These are phyloP conservation scores for Rhinoptilus africanus DNA, from an alignment of 2,113 vertebrate genomes.

Conservation along the genomic window DNA sequence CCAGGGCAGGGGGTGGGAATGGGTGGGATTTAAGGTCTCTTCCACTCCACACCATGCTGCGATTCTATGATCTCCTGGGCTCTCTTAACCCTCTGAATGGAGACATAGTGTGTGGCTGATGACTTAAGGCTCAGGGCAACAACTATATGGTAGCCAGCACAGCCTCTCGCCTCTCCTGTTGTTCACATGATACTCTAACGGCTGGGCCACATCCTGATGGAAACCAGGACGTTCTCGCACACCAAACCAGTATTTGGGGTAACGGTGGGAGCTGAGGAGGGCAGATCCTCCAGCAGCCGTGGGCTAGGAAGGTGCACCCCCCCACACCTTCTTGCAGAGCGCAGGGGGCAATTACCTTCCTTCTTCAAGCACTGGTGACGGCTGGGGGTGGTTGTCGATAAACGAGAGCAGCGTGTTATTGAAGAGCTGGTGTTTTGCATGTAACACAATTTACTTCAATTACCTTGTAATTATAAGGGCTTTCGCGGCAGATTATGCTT, in stretches of 20 bases:
- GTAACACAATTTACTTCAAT: neutral
- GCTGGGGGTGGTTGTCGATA: neutral
- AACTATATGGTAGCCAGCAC: fast-evolving
- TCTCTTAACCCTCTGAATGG: neutral
- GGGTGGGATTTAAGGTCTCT: neutral
- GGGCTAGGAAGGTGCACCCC: neutral
- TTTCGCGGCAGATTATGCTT: neutral
- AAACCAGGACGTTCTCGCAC: neutral
- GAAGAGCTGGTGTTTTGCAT: neutral
- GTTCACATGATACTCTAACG: neutral
- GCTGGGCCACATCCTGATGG: neutral
- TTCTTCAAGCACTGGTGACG: neutral
- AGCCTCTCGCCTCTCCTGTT: neutral
- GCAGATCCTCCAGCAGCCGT: neutral
- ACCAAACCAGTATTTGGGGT: fast-evolving
- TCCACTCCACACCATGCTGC: neutral
- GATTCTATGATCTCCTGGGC: neutral
- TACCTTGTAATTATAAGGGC: neutral
- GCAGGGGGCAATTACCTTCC: neutral
- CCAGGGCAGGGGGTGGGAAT: neutral
- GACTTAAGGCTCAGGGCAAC: neutral
- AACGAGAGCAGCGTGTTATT: neutral
- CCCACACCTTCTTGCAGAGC: neutral
- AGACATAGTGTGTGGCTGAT: neutral
- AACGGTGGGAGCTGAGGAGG: neutral